phyloP scores from a whole-genome alignment of 2,888 invertebrate genomes.

The Sinelater perroti region DNA sequence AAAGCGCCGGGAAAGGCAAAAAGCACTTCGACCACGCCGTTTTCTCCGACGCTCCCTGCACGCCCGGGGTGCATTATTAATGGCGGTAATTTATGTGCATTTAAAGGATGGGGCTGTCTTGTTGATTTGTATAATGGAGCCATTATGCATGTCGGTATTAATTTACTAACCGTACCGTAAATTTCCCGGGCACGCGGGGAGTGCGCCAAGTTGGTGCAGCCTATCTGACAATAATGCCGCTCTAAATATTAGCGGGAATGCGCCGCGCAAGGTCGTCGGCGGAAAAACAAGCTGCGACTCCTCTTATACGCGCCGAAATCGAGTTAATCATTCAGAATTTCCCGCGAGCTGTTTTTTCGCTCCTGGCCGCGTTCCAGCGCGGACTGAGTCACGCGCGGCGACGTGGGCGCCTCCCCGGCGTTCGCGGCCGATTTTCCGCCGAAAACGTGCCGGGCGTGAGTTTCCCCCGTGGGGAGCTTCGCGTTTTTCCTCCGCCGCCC shows the following conservation, averaged over 20 bases:
- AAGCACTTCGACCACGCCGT: too few species aligned
- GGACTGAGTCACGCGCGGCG: slow-evolving; percentile 5
- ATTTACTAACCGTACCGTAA: slow-evolving; percentile 28
- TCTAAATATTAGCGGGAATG: not conserved
- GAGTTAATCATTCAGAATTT: slow-evolving; percentile 22
- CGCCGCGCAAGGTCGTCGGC: slow-evolving; percentile 6
- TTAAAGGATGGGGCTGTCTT: slow-evolving; percentile 8
- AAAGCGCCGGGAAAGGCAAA: too few species aligned
- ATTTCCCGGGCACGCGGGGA: slow-evolving; percentile 12
- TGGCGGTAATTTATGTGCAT: not conserved
- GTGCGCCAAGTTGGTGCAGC: slow-evolving; percentile 16
- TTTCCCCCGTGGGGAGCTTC: slow-evolving; percentile 6
- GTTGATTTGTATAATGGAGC: slow-evolving; percentile 26
- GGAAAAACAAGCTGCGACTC: slow-evolving; percentile 3
- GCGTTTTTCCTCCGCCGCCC: slow-evolving; percentile 14
- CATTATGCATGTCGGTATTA: slow-evolving; percentile 24
- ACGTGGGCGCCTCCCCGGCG: slow-evolving; percentile 13
- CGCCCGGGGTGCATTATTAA: too few species aligned
- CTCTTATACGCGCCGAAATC: not conserved
- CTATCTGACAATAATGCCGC: too few species aligned
- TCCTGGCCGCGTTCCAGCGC: not conserved
- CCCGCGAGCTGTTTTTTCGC: slow-evolving; percentile 8
- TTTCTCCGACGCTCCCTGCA: too few species aligned
- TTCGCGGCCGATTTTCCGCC: not conserved
- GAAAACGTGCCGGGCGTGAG: not conserved